Evolutionary conservation across 2,797 vertebrate genomes (phyloP), one percentile per base, ranked within the genome.

Genomic region (Lacerta agilis): DNA sequence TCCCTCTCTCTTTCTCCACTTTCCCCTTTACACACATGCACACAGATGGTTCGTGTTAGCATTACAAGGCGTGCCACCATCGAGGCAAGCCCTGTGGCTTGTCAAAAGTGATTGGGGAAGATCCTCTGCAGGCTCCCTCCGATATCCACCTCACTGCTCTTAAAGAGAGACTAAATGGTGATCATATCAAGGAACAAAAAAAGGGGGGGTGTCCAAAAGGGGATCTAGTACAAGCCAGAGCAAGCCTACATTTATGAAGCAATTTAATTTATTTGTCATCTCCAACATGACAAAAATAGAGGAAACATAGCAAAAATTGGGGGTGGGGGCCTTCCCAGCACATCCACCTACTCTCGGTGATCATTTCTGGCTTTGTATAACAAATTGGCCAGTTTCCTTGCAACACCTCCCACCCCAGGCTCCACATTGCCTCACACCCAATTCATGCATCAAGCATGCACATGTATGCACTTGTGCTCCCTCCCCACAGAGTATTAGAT

Each of bases 31-130:
- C 86, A 82, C 41, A 82, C 0, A 0, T 67, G 23, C 0, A 61
- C 72, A 55, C 97, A 97, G 97, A 97, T 97, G 98, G 95, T 95
- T 94, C 95, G 88, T 91, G 96, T 97, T 96, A 98, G 97, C 36
- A 89, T 86, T 93, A 93, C 73, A 95, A 92, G 96, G 96, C 96
- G 95, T 95, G 95, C 90, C 84, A 83, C 92, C 91, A 61, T 87
- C 94, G 73, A 91, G 79, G 58, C 91, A 89, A 87, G 71, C 90
- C 94, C 95, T 94, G 2, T 91, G 94, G 94, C 92, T 94, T 92
- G 94, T 97, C 97, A 96, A 82, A 95, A 92, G 90, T 93, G 95
- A 97, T 97, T 92, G 83, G 87, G 38, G 85, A 93, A 92, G 95
- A 97, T 94, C 89, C 93, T 92, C 43, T 72, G 93, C 96, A 96